Evolutionary conservation across 1,140 invertebrate genomes (phyloP).

Genomic region (Drosophila subobscura): DNA sequence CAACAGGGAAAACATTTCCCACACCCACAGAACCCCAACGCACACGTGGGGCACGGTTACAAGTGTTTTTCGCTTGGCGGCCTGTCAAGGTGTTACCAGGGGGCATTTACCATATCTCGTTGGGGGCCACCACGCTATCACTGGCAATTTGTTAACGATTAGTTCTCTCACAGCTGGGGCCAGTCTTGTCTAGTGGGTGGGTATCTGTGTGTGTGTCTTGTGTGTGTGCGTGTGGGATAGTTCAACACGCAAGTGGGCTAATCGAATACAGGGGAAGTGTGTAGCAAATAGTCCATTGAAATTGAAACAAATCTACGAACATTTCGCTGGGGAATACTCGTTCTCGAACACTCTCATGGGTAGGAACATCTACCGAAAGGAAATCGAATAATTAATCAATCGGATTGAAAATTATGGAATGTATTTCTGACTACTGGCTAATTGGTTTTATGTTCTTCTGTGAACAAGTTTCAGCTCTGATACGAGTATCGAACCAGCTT

Average conservation of each 20-base stretch:
- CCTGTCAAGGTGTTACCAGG: constrained; percentile 46
- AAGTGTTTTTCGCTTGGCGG: constrained; percentile 35
- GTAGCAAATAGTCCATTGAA: neutral
- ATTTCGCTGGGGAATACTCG: constrained; percentile 42
- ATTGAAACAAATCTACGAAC: constrained; percentile 11
- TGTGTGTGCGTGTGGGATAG: constrained; percentile 1
- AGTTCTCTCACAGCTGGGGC: constrained; percentile 55
- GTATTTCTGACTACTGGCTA: too few species aligned
- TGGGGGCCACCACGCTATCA: constrained; percentile 51
- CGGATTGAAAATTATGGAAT: constrained; percentile 10
- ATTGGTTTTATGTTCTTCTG: too few species aligned
- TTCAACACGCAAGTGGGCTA: constrained; percentile 40
- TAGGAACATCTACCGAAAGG: constrained; percentile 12
- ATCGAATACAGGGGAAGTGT: constrained; percentile 10
- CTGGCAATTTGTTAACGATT: constrained; percentile 78
- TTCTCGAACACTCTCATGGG: constrained; percentile 8
- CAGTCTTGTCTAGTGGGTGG: constrained; percentile 38
- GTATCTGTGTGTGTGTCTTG: neutral
- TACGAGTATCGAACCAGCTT: too few species aligned
- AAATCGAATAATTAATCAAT: constrained; percentile 3
- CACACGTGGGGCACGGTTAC: constrained; percentile 25
- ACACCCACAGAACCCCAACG: constrained; percentile 39
- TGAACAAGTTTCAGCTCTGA: too few species aligned
- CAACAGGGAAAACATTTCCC: constrained; percentile 54
- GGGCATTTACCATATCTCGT: constrained; percentile 55